Evolutionary conservation across 1,140 invertebrate genomes (phyloP).

Genomic region (Drosophila guanche): DNA sequence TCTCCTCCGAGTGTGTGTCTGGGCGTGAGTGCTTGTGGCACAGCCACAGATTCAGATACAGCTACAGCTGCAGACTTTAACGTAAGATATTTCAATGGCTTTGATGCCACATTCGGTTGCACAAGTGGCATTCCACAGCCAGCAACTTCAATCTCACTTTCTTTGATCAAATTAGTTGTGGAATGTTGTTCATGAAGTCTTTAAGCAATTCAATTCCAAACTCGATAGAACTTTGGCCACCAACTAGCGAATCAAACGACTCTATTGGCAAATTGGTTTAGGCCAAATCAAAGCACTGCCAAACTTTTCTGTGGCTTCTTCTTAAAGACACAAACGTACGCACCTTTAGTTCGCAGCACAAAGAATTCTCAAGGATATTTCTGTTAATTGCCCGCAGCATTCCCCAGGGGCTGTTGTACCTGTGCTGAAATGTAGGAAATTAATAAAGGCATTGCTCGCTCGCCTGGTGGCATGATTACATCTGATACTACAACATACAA

Average conservation of each 20-base stretch:
- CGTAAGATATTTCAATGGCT: background rate
- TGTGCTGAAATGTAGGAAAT: constrained; percentile 64
- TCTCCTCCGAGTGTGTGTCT: constrained; percentile 2
- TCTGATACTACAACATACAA: constrained; percentile 43
- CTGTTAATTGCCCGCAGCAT: constrained; percentile 42
- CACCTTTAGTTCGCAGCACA: background rate
- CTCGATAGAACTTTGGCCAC: constrained; percentile 36
- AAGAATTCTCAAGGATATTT: constrained; percentile 27
- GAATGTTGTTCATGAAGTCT: constrained; percentile 42
- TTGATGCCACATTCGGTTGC: constrained; percentile 12
- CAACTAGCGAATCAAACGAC: background rate
- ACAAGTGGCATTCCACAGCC: constrained; percentile 5
- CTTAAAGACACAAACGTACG: constrained; percentile 1
- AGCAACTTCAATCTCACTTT: constrained; percentile 9
- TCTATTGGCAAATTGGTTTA: constrained; percentile 1
- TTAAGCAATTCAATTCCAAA: constrained; percentile 47
- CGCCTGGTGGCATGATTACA: constrained; percentile 60
- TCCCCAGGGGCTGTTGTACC: constrained; percentile 31
- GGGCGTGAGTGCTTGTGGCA: background rate
- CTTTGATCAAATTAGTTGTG: background rate
- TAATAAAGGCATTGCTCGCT: constrained; percentile 68
- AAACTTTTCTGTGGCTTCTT: constrained; percentile 38
- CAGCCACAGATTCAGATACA: background rate
- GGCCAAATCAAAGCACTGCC: constrained; percentile 1
- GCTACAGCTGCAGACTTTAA: constrained; percentile 19